Evolutionary conservation across 2,888 invertebrate species (phyloP).

Genomic region (Rambutsinella grinnellia): DNA sequence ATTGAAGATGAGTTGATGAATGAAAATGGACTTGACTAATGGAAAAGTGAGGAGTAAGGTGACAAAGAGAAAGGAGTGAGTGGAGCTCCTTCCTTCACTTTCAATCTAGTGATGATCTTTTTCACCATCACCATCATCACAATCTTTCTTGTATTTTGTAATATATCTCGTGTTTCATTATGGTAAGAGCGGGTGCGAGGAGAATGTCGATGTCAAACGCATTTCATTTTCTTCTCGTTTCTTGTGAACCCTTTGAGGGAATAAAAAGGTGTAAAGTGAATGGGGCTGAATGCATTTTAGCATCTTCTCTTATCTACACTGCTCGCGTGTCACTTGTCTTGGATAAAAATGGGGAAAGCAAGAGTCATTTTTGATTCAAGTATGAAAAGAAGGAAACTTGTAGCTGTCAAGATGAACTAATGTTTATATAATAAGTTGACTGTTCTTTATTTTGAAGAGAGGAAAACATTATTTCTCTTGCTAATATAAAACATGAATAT

Average conservation of each 20-base stretch:
- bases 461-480: background rate
- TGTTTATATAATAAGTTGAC: conserved; percentile 38
- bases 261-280: conserved; percentile 20
- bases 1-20: background rate
- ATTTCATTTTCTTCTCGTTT: conserved; percentile 19
- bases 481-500: conserved; percentile 29
- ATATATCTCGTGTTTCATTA: conserved; percentile 34
- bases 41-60: no score
- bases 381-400: conserved; percentile 4
- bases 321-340: background rate
- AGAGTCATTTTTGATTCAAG: conserved; percentile 45
- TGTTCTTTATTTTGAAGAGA: conserved; percentile 11
- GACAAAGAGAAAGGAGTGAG: no score
- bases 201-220: conserved; percentile 19
- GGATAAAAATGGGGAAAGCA: background rate
- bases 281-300: background rate
- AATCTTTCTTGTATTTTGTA: background rate
- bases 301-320: background rate
- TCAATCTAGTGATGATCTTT: background rate
- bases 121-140: background rate
- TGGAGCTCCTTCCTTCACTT: background rate
- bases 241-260: conserved; percentile 16
- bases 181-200: conserved; percentile 3
- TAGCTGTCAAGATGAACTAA: conserved; percentile 37
- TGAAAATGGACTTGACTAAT: conserved; percentile 25